These are phyloP conservation scores for Oplegnathus fasciatus DNA, from an alignment of 2,113 vertebrate species.

Conservation along the genomic window DNA sequence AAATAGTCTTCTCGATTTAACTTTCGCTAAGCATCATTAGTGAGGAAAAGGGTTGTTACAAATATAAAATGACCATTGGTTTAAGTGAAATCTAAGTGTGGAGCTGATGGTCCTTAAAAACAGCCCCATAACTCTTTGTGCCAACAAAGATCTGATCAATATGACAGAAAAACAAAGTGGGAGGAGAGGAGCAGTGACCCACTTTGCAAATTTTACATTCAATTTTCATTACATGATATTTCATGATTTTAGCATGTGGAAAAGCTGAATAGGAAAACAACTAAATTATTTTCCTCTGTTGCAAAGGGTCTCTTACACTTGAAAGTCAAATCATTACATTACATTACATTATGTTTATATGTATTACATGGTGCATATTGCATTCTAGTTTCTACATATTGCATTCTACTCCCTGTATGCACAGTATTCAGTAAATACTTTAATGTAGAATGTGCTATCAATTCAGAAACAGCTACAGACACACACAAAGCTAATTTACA, in stretches of 20 bases:
- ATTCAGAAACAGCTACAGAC: not conserved
- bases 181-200: not conserved
- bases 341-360: not conserved
- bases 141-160: not conserved
- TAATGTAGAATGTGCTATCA: not conserved
- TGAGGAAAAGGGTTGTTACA: not conserved
- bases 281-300: not conserved
- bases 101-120: not conserved
- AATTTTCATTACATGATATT: not conserved
- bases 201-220: not conserved
- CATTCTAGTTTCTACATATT: not conserved
- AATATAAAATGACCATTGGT: not conserved
- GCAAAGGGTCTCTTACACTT: not conserved
- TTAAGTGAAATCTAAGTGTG: not conserved
- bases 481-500: conserved; percentile 4
- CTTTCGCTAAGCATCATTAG: not conserved
- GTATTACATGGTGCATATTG: not conserved
- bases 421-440: not conserved
- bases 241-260: not conserved
- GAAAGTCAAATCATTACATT: not conserved
- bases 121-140: not conserved
- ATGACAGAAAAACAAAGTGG: not conserved
- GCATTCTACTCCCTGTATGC: conserved; percentile 2
- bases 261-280: not conserved
- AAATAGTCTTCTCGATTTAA: not conserved